Evolutionary conservation across 2,113 vertebrate genomes (phyloP), one percentile per base, ranked within the genome.

Genomic region (Saccopteryx bilineata): DNA sequence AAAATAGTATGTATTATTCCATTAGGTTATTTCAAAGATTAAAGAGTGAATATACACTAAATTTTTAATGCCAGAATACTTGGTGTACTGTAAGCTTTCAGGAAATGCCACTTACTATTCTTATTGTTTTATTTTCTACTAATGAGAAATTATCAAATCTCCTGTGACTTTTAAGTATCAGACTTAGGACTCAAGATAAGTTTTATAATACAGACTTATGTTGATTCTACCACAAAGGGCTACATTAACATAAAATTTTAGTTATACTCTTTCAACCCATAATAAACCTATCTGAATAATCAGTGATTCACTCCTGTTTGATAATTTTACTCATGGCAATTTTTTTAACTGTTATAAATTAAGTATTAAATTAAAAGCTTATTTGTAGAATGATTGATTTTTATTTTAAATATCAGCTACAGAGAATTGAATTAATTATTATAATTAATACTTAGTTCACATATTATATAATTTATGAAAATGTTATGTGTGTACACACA

Each of bases 361-460:
- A 28, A 81, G 21, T n/a, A 68, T 63, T 69, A 82, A 61, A 82
- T 78, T 79, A 83, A 93, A 89, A 90, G 60, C 14, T 65, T 75
- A 54, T 76, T 60, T 91, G 21, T 65, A 85, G 56, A 10, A 13
- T 71, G 28, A 46, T 6, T 68, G 39, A 68, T 72, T 66, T 94
- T 80, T 39, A 18, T 84, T 90, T 94, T 69, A 92, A 91, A 65
- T 14, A 17, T 28, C 14, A 89, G 15, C 33, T 46, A 12, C 5
- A 88, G 12, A 72, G 12, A 91, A 79, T 33, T 52, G 39, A 86
- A 39, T 71, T 93, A 54, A 72, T 79, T 84, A 63, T 88, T 89
- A 96, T 75, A 61, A 5, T 86, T 58, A 87, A 9, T 76, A 33
- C 8, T 91, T 39, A 93, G 9, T 56, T 93, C 7, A 21, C 23